Percentiles rank a stretch among this genome's conserved stretches.
These are phyloP conservation scores for Diarsia rubi DNA, from an alignment of 2,888 invertebrate genomes.

Conservation along the genomic window DNA sequence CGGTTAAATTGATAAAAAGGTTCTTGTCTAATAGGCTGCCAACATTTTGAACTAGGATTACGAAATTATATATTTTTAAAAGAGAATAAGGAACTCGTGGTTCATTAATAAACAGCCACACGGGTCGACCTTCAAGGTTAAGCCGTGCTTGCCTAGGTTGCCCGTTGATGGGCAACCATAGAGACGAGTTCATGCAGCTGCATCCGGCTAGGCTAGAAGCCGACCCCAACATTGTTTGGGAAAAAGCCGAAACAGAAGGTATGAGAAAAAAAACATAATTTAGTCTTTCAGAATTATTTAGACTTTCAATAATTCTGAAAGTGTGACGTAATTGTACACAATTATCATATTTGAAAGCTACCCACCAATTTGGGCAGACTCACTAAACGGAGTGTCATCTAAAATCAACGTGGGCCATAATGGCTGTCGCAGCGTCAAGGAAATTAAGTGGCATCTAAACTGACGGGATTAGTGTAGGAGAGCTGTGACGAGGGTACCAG, in stretches of 20 bases:
- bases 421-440: slow-evolving; percentile 68
- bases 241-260: no score
- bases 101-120: no score
- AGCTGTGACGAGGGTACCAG: slow-evolving; percentile 74
- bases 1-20: slow-evolving; percentile 38
- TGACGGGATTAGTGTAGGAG: slow-evolving; percentile 71
- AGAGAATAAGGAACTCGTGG: no score
- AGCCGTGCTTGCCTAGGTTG: no score
- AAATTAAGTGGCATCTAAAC: slow-evolving; percentile 74
- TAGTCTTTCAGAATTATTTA: neutral
- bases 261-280: no score
- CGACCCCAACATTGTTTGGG: no score
- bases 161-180: no score
- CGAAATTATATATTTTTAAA: no score
- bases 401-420: slow-evolving; percentile 59
- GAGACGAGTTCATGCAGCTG: no score
- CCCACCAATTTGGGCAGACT: neutral
- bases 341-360: slow-evolving; percentile 6
- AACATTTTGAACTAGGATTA: slow-evolving; percentile 4
- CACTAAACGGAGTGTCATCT: slow-evolving; percentile 49
- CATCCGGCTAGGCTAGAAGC: no score
- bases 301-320: neutral
- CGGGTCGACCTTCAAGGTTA: no score
- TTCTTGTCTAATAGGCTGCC: neutral
- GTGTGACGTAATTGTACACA: neutral